These are phyloP conservation scores for Drosophila bocqueti DNA, from an alignment of 1,140 invertebrate genomes.

Conservation along the genomic window DNA sequence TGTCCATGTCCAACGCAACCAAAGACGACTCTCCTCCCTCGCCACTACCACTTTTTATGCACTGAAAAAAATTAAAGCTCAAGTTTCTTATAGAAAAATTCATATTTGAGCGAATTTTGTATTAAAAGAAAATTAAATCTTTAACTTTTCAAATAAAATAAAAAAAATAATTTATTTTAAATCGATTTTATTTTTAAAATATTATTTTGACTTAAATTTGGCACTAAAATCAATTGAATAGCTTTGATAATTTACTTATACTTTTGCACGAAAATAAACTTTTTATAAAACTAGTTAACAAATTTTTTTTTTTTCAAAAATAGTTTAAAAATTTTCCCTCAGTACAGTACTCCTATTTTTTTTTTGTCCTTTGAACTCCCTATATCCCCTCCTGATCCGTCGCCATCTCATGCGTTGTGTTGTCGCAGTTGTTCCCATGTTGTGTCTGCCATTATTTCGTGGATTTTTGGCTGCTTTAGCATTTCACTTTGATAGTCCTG, in stretches of 20 bases:
- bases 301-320: too few species aligned
- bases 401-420: slow-evolving; percentile 56
- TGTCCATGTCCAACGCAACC: slow-evolving; percentile 17
- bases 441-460: slow-evolving; percentile 82
- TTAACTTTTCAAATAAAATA: too few species aligned
- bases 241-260: too few species aligned
- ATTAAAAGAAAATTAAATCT: too few species aligned
- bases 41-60: not conserved
- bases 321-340: not conserved
- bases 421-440: slow-evolving; percentile 82
- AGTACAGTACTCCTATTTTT: slow-evolving; percentile 1
- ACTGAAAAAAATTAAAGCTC: not conserved
- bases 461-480: slow-evolving; percentile 83
- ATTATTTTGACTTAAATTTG: too few species aligned
- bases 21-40: not conserved
- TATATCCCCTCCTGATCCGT: slow-evolving; percentile 13
- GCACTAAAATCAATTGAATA: too few species aligned
- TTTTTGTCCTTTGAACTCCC: not conserved
- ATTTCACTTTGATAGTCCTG: slow-evolving; percentile 81
- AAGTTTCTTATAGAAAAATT: not conserved
- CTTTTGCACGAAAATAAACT: too few species aligned
- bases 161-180: too few species aligned
- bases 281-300: too few species aligned
- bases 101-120: too few species aligned
- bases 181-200: too few species aligned